Evolutionary conservation across 2,113 vertebrate species (phyloP).

Genomic region (Sapayoa aenigma): DNA sequence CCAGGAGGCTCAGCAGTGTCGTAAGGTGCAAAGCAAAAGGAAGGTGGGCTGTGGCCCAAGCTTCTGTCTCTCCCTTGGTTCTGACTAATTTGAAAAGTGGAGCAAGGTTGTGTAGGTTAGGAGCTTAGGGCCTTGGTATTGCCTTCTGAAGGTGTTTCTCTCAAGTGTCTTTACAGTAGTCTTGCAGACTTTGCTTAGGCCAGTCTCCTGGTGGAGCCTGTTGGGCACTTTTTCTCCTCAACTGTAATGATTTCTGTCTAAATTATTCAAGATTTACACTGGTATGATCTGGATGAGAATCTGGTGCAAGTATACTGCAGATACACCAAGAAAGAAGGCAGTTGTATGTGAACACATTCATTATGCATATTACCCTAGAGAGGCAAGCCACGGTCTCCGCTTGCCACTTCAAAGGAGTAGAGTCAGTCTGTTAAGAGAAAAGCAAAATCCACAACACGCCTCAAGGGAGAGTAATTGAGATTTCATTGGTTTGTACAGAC

Average conservation of each 20-base stretch:
- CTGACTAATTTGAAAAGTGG: neutral
- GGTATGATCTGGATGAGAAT: neutral
- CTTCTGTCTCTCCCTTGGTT: neutral
- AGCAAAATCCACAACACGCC: conserved; percentile 30
- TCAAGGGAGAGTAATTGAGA: neutral
- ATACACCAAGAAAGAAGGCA: neutral
- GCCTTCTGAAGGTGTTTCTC: neutral
- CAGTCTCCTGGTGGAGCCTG: neutral
- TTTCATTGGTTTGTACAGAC: conserved; percentile 27
- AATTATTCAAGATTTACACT: conserved; percentile 4
- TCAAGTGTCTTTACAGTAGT: neutral
- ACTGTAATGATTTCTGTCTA: neutral
- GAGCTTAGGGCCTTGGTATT: neutral
- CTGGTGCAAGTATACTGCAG: neutral
- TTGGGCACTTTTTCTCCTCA: neutral
- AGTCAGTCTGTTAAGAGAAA: conserved; percentile 30
- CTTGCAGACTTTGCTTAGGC: neutral
- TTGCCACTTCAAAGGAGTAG: conserved; percentile 40
- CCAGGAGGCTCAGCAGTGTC: neutral
- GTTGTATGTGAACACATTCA: neutral
- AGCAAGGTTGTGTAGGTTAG: neutral
- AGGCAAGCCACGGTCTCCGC: neutral
- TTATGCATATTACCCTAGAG: neutral
- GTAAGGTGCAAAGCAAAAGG: neutral
- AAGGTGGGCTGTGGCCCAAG: neutral